A percentile compares a stretch with the other conserved stretches of the same genome.
Evolutionary conservation across 2,888 invertebrate species (phyloP).

Genomic region (Apeira syringaria): DNA sequence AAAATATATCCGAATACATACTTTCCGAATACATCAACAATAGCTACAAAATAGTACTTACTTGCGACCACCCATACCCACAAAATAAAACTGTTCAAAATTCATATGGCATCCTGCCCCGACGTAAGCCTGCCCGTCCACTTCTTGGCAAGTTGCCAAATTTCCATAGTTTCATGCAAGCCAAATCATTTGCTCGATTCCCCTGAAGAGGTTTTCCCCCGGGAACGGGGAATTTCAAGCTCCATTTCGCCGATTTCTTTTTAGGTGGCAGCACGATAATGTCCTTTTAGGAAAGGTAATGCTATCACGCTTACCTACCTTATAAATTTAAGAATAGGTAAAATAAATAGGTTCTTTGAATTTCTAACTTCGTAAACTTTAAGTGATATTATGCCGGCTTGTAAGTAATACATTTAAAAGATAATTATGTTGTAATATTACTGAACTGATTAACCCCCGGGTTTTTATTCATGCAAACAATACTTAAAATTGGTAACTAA

Average conservation of each 20-base stretch:
- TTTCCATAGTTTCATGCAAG: conserved; percentile 7
- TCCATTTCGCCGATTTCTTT: conserved; percentile 15
- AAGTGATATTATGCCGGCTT: no score
- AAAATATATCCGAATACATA: no score
- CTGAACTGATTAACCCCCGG: no score
- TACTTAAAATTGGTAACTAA: no score
- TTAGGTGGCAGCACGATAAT: background rate
- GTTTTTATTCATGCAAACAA: no score
- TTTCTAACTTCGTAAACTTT: no score
- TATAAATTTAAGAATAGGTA: conserved; percentile 8
- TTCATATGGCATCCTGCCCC: conserved; percentile 10
- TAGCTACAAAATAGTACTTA: no score
- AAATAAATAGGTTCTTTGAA: background rate
- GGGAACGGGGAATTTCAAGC: conserved; percentile 11
- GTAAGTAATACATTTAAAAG: no score
- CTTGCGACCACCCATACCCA: background rate
- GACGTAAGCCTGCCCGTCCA: conserved; percentile 5
- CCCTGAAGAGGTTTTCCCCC: background rate
- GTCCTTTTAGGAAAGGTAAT: conserved; percentile 5
- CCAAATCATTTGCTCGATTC: conserved; percentile 4
- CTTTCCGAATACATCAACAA: no score
- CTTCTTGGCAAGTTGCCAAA: conserved; percentile 10
- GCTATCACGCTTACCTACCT: conserved; percentile 7
- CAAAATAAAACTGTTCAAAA: conserved; percentile 12
- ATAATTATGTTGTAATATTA: no score